Evolutionary conservation across 2,888 invertebrate species (phyloP), one percentile per base, ranked within the genome.

Genomic region (Leptopilina myrica): DNA sequence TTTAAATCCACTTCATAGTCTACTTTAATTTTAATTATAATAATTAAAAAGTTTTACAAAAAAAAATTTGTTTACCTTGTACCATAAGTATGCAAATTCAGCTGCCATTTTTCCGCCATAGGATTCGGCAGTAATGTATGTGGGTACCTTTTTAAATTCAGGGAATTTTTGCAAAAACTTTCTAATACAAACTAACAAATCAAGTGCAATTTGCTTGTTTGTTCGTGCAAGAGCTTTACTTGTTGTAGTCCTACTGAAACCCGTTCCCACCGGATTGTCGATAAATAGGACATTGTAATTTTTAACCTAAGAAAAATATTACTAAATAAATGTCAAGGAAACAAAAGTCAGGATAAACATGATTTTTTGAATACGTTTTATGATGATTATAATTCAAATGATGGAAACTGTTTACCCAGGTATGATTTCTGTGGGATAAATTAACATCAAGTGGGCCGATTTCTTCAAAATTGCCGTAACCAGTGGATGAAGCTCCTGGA

Each of bases 101-200:
- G 96, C 95, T 0, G 96, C 96, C 97, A 98, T 98, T 92, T 98
- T 98, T 1, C 98, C 98, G 20, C 98, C 98, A 90, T 98, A 98
- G 0, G 97, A 97, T 91, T 98, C 97, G 40, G 96, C 96, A 87
- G 97, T 96, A 81, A 98, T 96, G 89, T 97, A 98, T 56, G 97
- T 92, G 0, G 97, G 96, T 0, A 95, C 94, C 11, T 92, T 92
- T 89, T 94, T 93, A 88, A 97, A 97, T 86, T 95, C 94, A 0
- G 96, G 94, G 88, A 95, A 93, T 14, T 92, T 89, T 15, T 92
- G 87, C 85, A 96, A 95, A 91, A 98, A 96, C 7, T 93, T 93
- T 87, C 93, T 93, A 92, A 97, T 94, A 62, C 97, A 93, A 76
- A 93, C 93, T 1, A 98, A 93, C 84, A 98, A 94, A 92, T 98